A percentile compares a stretch with the other conserved stretches of the same genome.
Conservation (phyloP, 2,888 invertebrate species). For the Deroplatys truncata region DNA sequence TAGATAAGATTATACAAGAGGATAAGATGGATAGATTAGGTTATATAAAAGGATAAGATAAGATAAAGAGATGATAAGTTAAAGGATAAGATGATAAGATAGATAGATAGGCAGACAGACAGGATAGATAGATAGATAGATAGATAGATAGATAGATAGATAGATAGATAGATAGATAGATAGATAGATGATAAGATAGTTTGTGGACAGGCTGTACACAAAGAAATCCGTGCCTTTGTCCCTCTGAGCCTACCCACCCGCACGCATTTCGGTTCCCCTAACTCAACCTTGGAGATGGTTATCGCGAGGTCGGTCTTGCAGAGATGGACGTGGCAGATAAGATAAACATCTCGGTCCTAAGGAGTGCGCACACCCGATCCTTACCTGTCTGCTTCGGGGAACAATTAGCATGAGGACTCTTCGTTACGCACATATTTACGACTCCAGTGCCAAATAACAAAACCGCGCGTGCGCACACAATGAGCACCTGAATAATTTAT, state of each 20-base stretch:
- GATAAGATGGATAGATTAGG: not conserved
- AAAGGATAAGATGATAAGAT: not conserved
- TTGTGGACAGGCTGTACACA: not conserved
- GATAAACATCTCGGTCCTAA: not conserved
- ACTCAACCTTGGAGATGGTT: not conserved
- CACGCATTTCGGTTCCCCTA: not conserved
- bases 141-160: not conserved
- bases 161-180: not conserved
- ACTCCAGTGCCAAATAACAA: not conserved
- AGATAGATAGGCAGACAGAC: not conserved
- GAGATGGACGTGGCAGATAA: slow-evolving; percentile 9
- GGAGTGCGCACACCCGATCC: not conserved
- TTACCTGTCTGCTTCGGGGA: not conserved
- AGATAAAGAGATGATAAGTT: not conserved
- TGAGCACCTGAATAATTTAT: not conserved
- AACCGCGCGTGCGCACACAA: not conserved
- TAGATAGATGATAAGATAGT: not conserved
- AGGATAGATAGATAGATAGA: not conserved
- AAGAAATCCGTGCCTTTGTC: not conserved
- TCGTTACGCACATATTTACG: not conserved
- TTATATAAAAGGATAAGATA: not conserved
- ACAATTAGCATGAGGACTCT: not conserved
- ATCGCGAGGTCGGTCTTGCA: not conserved
- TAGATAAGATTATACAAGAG: not conserved
- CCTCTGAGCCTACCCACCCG: not conserved